phyloP scores from a whole-genome alignment of 2,888 invertebrate genomes.

The Eilema sororculum region DNA sequence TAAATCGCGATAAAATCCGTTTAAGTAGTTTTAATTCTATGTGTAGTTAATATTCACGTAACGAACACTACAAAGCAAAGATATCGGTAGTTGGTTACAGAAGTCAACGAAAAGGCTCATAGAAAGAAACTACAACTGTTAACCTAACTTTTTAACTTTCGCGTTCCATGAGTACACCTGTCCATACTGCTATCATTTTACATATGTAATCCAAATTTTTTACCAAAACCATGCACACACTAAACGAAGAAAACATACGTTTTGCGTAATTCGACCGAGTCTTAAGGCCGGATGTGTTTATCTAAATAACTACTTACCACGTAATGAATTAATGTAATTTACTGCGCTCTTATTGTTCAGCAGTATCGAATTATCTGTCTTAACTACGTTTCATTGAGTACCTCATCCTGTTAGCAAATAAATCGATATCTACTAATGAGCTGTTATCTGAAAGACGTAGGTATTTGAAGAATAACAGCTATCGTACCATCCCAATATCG shows the following conservation, averaged over 20 bases:
- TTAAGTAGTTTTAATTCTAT: too few relatives aligned
- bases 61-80: too few relatives aligned
- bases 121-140: too few relatives aligned
- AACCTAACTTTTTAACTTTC: too few relatives aligned
- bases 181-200: background rate
- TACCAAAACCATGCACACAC: slow-evolving; percentile 3
- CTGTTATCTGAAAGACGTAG: slow-evolving; percentile 8
- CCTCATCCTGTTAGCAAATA: slow-evolving; percentile 17
- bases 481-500: background rate
- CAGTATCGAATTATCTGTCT: slow-evolving; percentile 33
- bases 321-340: slow-evolving; percentile 33
- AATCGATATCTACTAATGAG: slow-evolving; percentile 1
- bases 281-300: slow-evolving; percentile 58
- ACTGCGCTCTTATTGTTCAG: slow-evolving; percentile 20
- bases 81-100: too few relatives aligned
- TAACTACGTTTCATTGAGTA: slow-evolving; percentile 11
- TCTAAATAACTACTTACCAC: slow-evolving; percentile 49
- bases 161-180: too few relatives aligned
- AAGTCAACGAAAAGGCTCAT: too few relatives aligned
- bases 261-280: slow-evolving; percentile 49
- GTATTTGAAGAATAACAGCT: background rate
- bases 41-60: too few relatives aligned
- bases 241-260: slow-evolving; percentile 13
- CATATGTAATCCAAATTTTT: background rate
- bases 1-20: too few relatives aligned